Base-by-base conservation (phyloP, 2,113 vertebrate species). In the Machaerirhynchus nigripectus region DNA sequence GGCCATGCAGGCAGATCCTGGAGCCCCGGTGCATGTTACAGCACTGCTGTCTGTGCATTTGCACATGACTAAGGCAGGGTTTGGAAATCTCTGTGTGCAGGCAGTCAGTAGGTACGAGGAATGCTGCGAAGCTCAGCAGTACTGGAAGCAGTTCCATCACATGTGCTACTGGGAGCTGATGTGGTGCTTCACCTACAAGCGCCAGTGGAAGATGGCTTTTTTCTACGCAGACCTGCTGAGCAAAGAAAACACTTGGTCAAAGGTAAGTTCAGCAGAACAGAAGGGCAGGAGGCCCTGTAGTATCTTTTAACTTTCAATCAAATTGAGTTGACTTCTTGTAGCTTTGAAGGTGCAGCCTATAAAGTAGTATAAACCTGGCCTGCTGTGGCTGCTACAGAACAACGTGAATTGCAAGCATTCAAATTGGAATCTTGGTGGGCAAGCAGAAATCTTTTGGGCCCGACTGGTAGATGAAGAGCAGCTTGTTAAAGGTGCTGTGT, bases 91-190 rank as follows among this genome's bases (percentile, higher is more conserved):
- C 44, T 91, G 80, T 63, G 87, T 80, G n/a, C 95, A 99, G 99
- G 99, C 99, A 53, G 98, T 99, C 86, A 83, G 63, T 22, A 98
- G 98, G 44, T 99, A 99, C 3, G 98, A 99, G 97, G 99, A 99
- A 75, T 99, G 99, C 91, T 99, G 99, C 1, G 99, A 99, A 95
- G 99, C 98, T 40, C 99, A 99, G 98, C 99, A 99, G 90, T 98
- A 98, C 88, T 99, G 99, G 99, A 99, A 99, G 92, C 99, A 99
- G 97, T 99, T 99, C 73, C 99, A 99, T 78, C 99, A 99, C 97
- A 99, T 99, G 99, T 99, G 99, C 91, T 99, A 99, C 98, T 99
- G 99, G 99, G 99, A 99, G 97, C 98, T 99, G 79, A 99, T 99
- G 99, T 99, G 99, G 99, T 99, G 99, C 96, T 99, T 99, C 97